phyloP scores from a whole-genome alignment of 30 jellyfish, hydroid and myxozoan genomes.

The Cassiopea andromeda region DNA sequence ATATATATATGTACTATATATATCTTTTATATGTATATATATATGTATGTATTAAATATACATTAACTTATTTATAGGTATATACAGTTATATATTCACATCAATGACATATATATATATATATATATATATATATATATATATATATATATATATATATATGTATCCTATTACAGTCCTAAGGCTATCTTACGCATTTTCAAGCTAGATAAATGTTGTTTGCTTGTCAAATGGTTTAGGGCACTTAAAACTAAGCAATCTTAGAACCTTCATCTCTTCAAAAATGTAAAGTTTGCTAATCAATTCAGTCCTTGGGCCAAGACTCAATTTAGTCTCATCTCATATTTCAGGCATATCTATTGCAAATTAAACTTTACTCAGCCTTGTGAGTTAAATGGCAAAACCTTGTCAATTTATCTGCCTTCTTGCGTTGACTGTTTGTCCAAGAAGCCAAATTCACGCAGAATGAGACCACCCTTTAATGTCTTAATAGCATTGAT shows the following conservation, averaged over 20 bases:
- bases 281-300: neutral
- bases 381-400: conserved; percentile 25
- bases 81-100: no score
- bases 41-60: no score
- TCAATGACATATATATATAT: no score
- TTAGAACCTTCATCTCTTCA: neutral
- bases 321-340: neutral
- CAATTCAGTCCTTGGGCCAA: neutral
- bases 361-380: conserved; percentile 13
- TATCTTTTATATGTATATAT: no score
- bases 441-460: conserved; percentile 19
- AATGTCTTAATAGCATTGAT: conserved; percentile 29
- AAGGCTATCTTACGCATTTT: no score
- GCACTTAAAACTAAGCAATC: neutral
- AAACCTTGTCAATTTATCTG: conserved; percentile 33
- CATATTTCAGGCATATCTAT: conserved; percentile 11
- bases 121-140: no score
- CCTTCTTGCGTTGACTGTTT: conserved; percentile 23
- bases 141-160: no score
- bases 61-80: no score
- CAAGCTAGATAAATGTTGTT: neutral
- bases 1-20: no score
- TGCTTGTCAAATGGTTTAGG: neutral
- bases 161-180: no score
- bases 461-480: conserved; percentile 22